phyloP scores from a whole-genome alignment of 2,797 vertebrate genomes.

The Danio kyathit region DNA sequence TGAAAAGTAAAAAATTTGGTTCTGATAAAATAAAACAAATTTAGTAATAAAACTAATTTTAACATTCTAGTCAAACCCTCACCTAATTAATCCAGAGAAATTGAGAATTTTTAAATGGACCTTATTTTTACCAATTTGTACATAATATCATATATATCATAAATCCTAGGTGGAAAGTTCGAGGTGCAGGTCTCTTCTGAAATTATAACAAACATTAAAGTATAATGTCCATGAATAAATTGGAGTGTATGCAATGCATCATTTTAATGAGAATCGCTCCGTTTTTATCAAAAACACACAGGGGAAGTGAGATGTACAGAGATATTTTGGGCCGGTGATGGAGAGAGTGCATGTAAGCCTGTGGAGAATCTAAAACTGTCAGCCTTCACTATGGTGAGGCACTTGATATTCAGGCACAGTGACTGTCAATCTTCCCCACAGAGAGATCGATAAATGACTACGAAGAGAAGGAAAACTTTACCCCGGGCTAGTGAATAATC shows the following conservation, averaged over 20 bases:
- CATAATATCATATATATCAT: background rate
- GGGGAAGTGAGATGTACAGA: constrained; percentile 9
- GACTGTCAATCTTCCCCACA: constrained; percentile 64
- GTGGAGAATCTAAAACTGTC: constrained; percentile 59
- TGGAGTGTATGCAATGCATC: background rate
- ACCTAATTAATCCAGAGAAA: too few species aligned
- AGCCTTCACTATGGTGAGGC: constrained; percentile 52
- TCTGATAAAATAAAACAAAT: too few species aligned
- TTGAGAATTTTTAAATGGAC: too few species aligned
- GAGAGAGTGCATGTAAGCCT: constrained; percentile 26
- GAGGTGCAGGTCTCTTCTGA: background rate
- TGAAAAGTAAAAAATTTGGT: too few species aligned
- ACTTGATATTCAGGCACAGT: constrained; percentile 71
- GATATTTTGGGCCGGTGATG: constrained; percentile 31
- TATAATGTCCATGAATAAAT: constrained; percentile 9
- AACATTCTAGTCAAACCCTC: too few species aligned
- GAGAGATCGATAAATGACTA: constrained; percentile 77
- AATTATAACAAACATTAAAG: background rate
- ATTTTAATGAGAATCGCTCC: background rate
- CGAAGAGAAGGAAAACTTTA: constrained; percentile 79
- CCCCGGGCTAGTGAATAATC: constrained; percentile 78
- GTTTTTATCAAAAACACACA: constrained; percentile 30
- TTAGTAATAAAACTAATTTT: too few species aligned
- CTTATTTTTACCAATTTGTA: background rate
- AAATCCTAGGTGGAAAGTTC: background rate